Evolutionary conservation across 2,113 vertebrate genomes (phyloP).

Genomic region (Capreolus pygargus): DNA sequence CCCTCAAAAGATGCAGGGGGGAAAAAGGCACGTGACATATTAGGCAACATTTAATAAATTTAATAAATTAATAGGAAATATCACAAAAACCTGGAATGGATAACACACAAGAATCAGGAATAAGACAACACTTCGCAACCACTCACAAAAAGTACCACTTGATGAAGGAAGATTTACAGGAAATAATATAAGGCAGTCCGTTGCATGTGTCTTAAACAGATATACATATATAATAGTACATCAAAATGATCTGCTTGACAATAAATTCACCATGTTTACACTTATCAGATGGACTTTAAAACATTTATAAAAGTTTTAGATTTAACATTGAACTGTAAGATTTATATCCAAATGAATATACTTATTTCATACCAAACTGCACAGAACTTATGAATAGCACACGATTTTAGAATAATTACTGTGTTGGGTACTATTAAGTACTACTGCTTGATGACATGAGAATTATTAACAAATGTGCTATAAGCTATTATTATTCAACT

Average conservation of each 20-base stretch:
- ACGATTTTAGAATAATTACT: constrained; percentile 62
- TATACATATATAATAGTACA: constrained; percentile 60
- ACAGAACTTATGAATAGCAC: constrained; percentile 69
- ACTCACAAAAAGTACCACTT: constrained; percentile 69
- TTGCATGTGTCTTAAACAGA: constrained; percentile 57
- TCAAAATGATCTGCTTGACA: constrained; percentile 63
- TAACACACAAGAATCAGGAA: constrained; percentile 56
- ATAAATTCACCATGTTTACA: constrained; percentile 63
- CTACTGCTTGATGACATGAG: constrained; percentile 53
- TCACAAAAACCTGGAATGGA: constrained; percentile 64
- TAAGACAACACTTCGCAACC: constrained; percentile 61
- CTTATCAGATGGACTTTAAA: constrained; percentile 61
- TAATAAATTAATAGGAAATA: constrained; percentile 74
- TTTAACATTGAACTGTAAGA: constrained; percentile 62
- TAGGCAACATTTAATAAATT: constrained; percentile 69
- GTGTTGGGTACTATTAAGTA: constrained; percentile 36
- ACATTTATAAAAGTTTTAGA: constrained; percentile 71
- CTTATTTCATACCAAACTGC: constrained; percentile 67
- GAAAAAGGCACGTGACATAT: neutral
- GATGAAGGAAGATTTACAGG: constrained; percentile 54
- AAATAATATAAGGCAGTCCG: constrained; percentile 73
- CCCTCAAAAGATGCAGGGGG: neutral
- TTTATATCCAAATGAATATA: constrained; percentile 67
- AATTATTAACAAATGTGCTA: constrained; percentile 69
- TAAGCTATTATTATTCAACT: constrained; percentile 75